These are phyloP conservation scores for Antechinus stuartii DNA, from an alignment of 2,113 vertebrate genomes.

Conservation along the genomic window DNA sequence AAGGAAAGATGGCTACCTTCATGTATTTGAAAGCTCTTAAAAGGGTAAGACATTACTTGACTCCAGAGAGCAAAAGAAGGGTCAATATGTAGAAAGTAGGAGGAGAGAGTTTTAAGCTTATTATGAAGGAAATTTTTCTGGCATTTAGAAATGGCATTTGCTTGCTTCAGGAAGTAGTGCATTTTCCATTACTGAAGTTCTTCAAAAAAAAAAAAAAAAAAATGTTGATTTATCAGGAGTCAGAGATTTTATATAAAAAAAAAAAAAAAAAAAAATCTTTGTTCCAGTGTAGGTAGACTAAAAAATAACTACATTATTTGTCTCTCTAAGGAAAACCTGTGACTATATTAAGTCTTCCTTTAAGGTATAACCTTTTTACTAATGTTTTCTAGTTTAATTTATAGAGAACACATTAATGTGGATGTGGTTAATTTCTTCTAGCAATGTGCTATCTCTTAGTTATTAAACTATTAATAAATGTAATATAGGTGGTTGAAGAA, in stretches of 20 bases:
- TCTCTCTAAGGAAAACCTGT: background rate
- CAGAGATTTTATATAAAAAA: background rate
- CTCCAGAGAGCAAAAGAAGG: background rate
- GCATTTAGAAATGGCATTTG: background rate
- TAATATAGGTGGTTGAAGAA: background rate
- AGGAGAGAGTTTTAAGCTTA: background rate
- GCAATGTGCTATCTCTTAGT: background rate
- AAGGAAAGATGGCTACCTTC: background rate
- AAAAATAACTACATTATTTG: background rate
- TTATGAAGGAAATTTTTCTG: background rate
- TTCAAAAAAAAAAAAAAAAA: background rate
- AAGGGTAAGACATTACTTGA: background rate
- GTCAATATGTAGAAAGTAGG: background rate
- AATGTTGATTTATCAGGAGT: background rate
- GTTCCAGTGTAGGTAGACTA: background rate
- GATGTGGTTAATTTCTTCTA: background rate
- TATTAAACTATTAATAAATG: background rate
- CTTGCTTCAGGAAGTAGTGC: background rate
- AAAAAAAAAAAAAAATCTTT: background rate
- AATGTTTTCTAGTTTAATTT: background rate
- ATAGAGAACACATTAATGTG: background rate
- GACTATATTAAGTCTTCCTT: background rate
- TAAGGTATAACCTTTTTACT: background rate
- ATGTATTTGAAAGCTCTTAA: background rate
- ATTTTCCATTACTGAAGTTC: background rate